phyloP scores from a whole-genome alignment of 23 tunicate species.

The Ascidia mentula region DNA sequence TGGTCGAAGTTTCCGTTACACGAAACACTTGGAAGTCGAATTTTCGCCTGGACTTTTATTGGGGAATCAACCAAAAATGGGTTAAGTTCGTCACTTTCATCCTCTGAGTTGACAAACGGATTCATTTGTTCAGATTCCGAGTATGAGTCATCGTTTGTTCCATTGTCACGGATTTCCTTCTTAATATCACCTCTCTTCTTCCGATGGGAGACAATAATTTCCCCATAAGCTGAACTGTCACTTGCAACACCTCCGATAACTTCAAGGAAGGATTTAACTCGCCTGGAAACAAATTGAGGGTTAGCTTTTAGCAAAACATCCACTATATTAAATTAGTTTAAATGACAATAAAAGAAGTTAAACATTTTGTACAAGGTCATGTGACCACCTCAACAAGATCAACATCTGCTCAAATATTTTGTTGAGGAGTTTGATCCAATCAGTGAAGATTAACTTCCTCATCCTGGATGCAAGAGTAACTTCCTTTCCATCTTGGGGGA shows the following conservation, averaged over 20 bases:
- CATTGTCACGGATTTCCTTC: not conserved
- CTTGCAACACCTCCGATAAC: conserved; percentile 28
- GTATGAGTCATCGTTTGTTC: conserved; percentile 26
- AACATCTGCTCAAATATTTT: conserved; percentile 44
- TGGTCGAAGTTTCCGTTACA: not conserved
- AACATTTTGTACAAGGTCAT: no score
- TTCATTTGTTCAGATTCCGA: conserved; percentile 31
- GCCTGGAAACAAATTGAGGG: conserved; percentile 7
- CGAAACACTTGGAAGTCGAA: not conserved
- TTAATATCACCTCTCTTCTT: not conserved
- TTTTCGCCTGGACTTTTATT: not conserved
- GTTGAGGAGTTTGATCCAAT: conserved; percentile 60
- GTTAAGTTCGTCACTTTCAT: conserved; percentile 18
- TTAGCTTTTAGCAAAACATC: not conserved
- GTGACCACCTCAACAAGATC: conserved; percentile 34
- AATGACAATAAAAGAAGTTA: not conserved
- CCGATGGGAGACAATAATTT: not conserved
- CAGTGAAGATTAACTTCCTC: conserved; percentile 44
- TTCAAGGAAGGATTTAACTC: conserved; percentile 61
- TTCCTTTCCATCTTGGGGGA: conserved; percentile 17
- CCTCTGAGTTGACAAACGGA: not conserved
- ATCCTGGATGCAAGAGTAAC: conserved; percentile 66
- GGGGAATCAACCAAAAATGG: conserved; percentile 37
- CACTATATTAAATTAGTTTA: not conserved
- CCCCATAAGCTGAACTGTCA: conserved; percentile 26